Base-by-base conservation (phyloP, 2,888 invertebrate species). In the Leptarthrus brevirostris region DNA sequence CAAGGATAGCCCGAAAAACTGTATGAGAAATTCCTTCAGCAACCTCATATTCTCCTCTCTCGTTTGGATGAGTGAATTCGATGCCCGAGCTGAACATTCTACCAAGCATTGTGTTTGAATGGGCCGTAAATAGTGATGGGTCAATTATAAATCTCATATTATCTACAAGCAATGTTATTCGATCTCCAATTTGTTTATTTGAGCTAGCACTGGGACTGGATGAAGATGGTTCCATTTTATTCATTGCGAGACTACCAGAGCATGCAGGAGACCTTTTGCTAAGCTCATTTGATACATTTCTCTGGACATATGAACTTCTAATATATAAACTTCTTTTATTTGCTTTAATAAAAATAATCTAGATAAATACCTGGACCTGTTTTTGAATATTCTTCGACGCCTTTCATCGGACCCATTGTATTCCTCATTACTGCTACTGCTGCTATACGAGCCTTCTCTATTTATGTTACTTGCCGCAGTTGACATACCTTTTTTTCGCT, bases 21-120 rank as follows among this genome's bases (percentile, higher is more conserved):
- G 93, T 92, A 0, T 98, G 95, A 0, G 97, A 95, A 79, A 99
- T 95, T 1, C 98, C 98, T 78, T 98, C 98, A 0, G 97, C 98
- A 24, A 97, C 95, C 81, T 98, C 97, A 83, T 94, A 98, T 83
- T 99, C 99, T 1, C 98, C 98, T 2, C 96, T 87, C 78, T 97
- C 97, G 83, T 99, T 99, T 0, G 97, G 92, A 81, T 95, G 93
- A 0, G 95, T 94, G 84, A 97, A 95, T 80, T 94, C 97, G 78
- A 93, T 87, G 75, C 95, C 95, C 10, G 95, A 93, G 82, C 95
- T 95, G 81, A 98, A 98, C 98, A 98, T 98, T 79, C 97, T 91
- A n/a, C 98, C 99, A 34, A 99, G 87, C 98, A 99, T 98, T 0
- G 99, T 99, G 83, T 98, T 97, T 0, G 98, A 97, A 86, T 98